phyloP scores from a whole-genome alignment of 2,888 invertebrate species.

The Tenodera sinensis region DNA sequence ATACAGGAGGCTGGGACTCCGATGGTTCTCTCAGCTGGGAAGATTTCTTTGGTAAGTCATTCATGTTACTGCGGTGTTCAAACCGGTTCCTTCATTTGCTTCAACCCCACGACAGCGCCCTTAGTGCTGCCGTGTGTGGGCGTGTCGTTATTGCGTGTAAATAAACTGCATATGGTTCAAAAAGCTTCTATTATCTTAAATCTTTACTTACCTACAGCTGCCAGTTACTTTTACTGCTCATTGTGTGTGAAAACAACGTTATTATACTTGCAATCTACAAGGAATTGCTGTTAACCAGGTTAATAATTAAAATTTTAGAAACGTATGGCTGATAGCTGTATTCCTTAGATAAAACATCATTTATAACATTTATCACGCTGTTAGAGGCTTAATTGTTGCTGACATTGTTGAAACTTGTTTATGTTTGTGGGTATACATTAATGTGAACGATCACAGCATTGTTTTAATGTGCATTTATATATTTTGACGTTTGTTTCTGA shows the following conservation, averaged over 20 bases:
- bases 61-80: background rate
- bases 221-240: background rate
- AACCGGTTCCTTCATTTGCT: background rate
- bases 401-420: no score
- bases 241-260: background rate
- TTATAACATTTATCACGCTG: no score
- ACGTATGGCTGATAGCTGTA: background rate
- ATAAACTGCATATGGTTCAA: background rate
- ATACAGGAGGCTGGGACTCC: constrained; percentile 49
- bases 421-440: no score
- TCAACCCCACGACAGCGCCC: background rate
- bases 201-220: background rate
- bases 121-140: background rate
- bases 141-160: background rate
- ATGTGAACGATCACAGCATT: no score
- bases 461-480: no score
- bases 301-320: background rate
- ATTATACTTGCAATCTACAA: background rate
- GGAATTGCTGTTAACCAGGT: background rate
- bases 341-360: no score
- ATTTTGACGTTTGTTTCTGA: no score
- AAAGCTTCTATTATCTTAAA: background rate
- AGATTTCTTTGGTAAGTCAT: constrained; percentile 64
- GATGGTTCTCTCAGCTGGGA: constrained; percentile 70
- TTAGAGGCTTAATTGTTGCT: no score